These are phyloP conservation scores for Anser brachyrhynchus DNA, from an alignment of 2,113 vertebrate species.

Conservation along the genomic window DNA sequence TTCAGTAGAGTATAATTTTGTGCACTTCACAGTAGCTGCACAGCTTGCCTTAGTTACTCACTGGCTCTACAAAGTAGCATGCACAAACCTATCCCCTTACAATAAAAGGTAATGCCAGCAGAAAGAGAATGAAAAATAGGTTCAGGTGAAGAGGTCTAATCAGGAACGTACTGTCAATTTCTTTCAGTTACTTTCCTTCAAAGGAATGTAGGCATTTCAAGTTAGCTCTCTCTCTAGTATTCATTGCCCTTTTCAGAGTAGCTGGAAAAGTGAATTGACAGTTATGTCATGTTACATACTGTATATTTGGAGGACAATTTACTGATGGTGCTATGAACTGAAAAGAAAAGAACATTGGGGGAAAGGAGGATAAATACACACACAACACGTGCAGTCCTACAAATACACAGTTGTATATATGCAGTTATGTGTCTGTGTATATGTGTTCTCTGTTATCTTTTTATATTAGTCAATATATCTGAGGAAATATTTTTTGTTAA, in stretches of 20 bases:
- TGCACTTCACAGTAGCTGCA: slow-evolving; percentile 48
- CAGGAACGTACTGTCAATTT: background rate
- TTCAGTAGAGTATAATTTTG: slow-evolving; percentile 51
- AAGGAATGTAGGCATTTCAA: slow-evolving; percentile 24
- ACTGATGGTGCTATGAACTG: background rate
- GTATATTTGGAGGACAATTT: background rate
- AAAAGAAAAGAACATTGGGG: background rate
- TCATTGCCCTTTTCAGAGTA: slow-evolving; percentile 22
- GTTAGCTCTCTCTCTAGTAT: background rate
- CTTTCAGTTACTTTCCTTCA: slow-evolving; percentile 1
- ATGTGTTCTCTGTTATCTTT: background rate
- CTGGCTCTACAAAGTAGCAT: slow-evolving; percentile 8
- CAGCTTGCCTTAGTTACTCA: slow-evolving; percentile 45
- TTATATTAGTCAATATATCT: background rate
- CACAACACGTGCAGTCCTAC: background rate
- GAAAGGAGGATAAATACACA: background rate
- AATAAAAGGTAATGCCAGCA: background rate
- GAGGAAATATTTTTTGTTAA: background rate
- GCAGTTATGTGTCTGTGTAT: background rate
- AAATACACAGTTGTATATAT: background rate
- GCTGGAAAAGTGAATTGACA: background rate
- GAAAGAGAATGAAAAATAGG: slow-evolving; percentile 13
- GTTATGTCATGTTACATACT: background rate
- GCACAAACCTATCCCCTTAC: background rate
- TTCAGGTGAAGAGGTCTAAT: slow-evolving; percentile 40